Base-by-base conservation (phyloP, 1,140 invertebrate species). In the Hypsibius dujardini region DNA sequence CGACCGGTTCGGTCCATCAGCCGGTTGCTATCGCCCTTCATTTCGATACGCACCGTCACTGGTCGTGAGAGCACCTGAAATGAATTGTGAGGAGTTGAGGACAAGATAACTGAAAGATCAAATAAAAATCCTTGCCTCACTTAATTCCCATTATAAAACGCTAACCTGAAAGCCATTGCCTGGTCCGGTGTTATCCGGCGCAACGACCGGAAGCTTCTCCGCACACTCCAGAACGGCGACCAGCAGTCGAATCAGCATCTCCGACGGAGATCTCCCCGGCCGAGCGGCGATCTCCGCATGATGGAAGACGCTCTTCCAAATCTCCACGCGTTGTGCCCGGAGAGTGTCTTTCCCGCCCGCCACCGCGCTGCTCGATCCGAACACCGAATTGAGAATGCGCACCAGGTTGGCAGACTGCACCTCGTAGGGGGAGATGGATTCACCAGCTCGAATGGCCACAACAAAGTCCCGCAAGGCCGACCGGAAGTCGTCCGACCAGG, bases 381-480 rank as follows among this genome's bases (percentile, higher is more conserved):
- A n/a, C n/a, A 88, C 83, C 14, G 79, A 79, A 2, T 95, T 84
- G 28, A 98, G 80, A 0, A 92, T 88, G 77, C 94, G 91, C 1
- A 97, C 91, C 2, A 98, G 82, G 1, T 94, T 94, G 46, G 90
- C 94, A 7, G 90, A 93, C 77, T 96, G 90, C 56, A 98, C 82
- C 80, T 98, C 95, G 79, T 95, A 98, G 0, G 94, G 91, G 28
- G 94, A 97, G 2, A 98, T 86, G 46, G 91, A 85, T 56, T 90
- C 89, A 73, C 97, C 94, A 77, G 92, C 89, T 74, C 88, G 86
- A 15, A 98, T 78, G 40, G 96, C 82, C 60, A 86, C 81, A 14
- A 56, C n/a, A 7, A 56, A 56, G 50, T 56, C 50, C 7, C 50
- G 50, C 7, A 56, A 7, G n/a, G 7, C 50, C 7, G 7, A 7